Conservation (phyloP, 2,797 vertebrate species). For the Xiphophorus birchmanni region DNA sequence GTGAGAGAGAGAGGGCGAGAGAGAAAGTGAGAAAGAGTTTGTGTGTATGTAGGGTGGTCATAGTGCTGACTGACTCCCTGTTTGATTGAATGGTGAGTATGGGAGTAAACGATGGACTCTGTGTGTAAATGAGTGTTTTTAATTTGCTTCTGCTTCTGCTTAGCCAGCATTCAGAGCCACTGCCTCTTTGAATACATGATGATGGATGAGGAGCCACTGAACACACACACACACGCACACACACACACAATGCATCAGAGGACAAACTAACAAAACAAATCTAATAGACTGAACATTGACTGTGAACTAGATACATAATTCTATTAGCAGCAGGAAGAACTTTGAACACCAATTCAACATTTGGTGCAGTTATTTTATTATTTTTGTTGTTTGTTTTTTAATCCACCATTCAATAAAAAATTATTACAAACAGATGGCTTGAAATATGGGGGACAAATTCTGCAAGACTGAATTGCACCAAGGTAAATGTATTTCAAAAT, state of each 20-base stretch:
- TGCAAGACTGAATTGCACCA: not conserved
- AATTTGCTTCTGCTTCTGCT: slow-evolving; percentile 75
- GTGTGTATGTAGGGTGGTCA: slow-evolving; percentile 16
- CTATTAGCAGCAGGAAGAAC: not conserved
- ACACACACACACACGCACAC: not conserved
- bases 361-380: not conserved
- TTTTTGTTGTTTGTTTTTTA: not conserved
- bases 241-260: not conserved
- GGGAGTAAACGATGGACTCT: slow-evolving; percentile 19
- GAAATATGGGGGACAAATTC: not conserved
- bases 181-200: slow-evolving; percentile 61
- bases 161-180: slow-evolving; percentile 69
- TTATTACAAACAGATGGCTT: not conserved
- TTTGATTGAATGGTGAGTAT: slow-evolving; percentile 24
- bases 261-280: not conserved
- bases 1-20: slow-evolving; percentile 18
- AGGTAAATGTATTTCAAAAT: not conserved
- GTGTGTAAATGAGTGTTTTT: slow-evolving; percentile 72
- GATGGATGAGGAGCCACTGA: slow-evolving; percentile 55
- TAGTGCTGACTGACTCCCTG: slow-evolving; percentile 28
- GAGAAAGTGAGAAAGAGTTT: slow-evolving; percentile 5
- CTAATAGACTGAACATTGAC: not conserved
- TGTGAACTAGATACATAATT: not conserved
- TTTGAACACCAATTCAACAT: not conserved
- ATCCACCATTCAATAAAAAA: not conserved